These are phyloP conservation scores for Vanessa atalanta DNA, from an alignment of 1,140 invertebrate species.

Conservation along the genomic window DNA sequence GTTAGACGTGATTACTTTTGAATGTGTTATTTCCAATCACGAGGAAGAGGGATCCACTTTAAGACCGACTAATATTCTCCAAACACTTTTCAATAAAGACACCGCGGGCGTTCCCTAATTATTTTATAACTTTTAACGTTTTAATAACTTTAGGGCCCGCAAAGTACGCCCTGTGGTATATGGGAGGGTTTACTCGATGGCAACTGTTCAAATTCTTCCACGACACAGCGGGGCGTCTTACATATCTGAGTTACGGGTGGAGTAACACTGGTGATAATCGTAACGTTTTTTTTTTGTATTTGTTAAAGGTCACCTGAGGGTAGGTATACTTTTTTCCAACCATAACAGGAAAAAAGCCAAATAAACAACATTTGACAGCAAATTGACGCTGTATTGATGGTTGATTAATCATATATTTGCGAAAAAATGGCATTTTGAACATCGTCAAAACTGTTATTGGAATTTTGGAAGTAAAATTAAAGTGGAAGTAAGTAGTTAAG, in stretches of 20 bases:
- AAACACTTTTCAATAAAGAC: constrained; percentile 32
- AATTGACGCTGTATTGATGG: no score
- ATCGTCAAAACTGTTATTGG: no score
- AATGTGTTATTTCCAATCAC: constrained; percentile 20
- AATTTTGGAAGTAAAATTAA: no score
- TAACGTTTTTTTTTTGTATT: neutral
- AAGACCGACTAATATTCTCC: constrained; percentile 28
- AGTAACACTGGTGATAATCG: constrained; percentile 9
- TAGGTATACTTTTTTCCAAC: no score
- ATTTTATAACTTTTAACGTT: constrained; percentile 48
- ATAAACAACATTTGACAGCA: no score
- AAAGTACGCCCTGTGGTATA: constrained; percentile 49
- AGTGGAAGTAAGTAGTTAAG: no score
- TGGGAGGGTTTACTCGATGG: constrained; percentile 40
- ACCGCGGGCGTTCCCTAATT: constrained; percentile 47
- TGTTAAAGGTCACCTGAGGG: no score
- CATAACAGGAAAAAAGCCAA: no score
- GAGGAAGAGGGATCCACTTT: constrained; percentile 2
- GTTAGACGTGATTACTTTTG: constrained; percentile 14
- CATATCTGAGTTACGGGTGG: constrained; percentile 12
- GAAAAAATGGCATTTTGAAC: no score
- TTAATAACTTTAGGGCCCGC: constrained; percentile 43
- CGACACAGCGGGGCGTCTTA: constrained; percentile 39
- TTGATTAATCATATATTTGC: no score
- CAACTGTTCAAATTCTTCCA: constrained; percentile 51